These are phyloP conservation scores for Pantherophis vulpinus DNA, from an alignment of 2,797 vertebrate genomes.

Conservation along the genomic window DNA sequence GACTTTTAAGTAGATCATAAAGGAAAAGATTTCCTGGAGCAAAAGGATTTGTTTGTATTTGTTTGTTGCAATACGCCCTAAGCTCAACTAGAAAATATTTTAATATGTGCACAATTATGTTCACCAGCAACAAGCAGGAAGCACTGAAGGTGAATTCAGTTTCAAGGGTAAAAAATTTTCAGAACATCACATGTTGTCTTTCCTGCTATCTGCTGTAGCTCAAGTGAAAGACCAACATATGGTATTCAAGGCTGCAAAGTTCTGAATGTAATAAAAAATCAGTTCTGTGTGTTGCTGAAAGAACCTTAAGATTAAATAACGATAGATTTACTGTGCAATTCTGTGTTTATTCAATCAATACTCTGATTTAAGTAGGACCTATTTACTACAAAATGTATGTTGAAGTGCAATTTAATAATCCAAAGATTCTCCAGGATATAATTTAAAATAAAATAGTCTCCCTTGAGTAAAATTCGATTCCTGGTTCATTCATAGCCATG, in stretches of 20 bases:
- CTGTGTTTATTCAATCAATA: background rate
- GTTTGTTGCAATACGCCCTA: conserved; percentile 8
- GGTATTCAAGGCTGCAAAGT: background rate
- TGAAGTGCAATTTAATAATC: background rate
- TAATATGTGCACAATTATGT: background rate
- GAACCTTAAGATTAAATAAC: background rate
- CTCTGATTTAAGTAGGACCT: background rate
- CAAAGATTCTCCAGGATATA: background rate
- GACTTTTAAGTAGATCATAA: conserved; percentile 34
- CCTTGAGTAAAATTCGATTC: background rate
- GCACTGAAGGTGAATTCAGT: background rate
- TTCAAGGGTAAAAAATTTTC: background rate
- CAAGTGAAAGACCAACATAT: background rate
- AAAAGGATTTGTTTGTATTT: conserved; percentile 17
- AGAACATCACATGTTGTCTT: background rate
- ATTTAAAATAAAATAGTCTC: background rate
- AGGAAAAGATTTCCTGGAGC: background rate
- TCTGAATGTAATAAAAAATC: background rate
- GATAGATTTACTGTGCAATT: background rate
- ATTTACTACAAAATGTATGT: background rate
- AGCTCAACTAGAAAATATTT: conserved; percentile 24
- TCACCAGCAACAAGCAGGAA: background rate
- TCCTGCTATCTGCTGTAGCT: background rate
- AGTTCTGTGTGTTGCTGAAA: background rate
- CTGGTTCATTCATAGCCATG: background rate